Percentiles rank a stretch among this genome's conserved stretches.
Evolutionary conservation across 2,797 vertebrate species (phyloP).

Genomic region (Iguana delicatissima): DNA sequence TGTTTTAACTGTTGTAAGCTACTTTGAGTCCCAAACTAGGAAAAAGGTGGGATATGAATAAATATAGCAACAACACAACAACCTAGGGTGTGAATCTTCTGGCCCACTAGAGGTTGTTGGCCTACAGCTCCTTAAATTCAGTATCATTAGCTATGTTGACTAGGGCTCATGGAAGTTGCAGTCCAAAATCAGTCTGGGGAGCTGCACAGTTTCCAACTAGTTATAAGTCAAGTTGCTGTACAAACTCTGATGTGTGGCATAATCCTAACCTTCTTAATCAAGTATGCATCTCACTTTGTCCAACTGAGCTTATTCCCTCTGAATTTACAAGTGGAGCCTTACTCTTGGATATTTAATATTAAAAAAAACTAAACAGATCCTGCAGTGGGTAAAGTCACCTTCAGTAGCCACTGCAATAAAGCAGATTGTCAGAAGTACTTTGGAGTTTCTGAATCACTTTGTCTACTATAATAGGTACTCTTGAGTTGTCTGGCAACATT

Average conservation of each 20-base stretch:
- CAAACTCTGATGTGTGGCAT: background rate
- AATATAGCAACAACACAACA: too few species aligned
- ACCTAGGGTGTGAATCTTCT: too few species aligned
- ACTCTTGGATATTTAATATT: background rate
- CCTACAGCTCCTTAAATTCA: too few species aligned
- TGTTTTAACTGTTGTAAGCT: too few species aligned
- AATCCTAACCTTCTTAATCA: background rate
- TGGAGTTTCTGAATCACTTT: background rate
- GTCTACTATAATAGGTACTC: background rate
- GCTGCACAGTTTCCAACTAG: too few species aligned
- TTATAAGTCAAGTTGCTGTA: background rate
- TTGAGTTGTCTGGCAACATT: background rate
- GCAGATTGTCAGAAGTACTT: background rate
- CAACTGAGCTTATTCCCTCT: background rate
- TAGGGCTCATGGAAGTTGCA: too few species aligned
- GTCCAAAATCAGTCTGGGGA: too few species aligned
- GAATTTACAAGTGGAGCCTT: background rate
- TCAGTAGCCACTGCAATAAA: background rate
- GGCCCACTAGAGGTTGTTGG: too few species aligned
- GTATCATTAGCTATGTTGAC: too few species aligned
- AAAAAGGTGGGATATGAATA: too few species aligned
- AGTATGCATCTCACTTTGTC: background rate
- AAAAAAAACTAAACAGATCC: background rate
- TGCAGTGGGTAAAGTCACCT: background rate
- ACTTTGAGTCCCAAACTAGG: too few species aligned